Evolutionary conservation across 2,888 invertebrate genomes (phyloP), one percentile per base, ranked within the genome.

Genomic region (Ornithoptera alexandrae): DNA sequence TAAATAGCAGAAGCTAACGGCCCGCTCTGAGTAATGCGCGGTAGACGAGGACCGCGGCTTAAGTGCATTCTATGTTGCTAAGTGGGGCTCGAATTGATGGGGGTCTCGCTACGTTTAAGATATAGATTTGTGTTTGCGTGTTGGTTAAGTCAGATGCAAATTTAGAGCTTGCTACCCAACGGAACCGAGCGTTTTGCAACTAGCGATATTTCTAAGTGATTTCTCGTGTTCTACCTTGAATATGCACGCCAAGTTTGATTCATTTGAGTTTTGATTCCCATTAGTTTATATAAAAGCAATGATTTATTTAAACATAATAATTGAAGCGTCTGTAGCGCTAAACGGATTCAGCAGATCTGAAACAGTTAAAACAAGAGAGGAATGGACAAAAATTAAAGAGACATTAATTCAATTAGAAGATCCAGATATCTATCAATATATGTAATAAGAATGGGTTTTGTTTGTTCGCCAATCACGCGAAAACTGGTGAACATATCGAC

Each of bases 61-160:
- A 70, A 70, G 70, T 67, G 69, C 71, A 71, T 73, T 75, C 74
- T 71, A 71, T 66, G 70, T 63, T 70, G 74, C 74, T 75, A 78
- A 78, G 74, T 74, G 75, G 73, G 70, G 64, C 42, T 69, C 71
- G 66, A 76, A 77, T 78, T 75, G 77, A 79, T 78, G 75, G 72
- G 63, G 72, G 74, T 73, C 71, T 73, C 67, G 57, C 42, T 62
- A 67, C 64, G 64, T 69, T 72, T 72, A 65, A 72, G 71, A 72
- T 72, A 72, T 65, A 65, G 68, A 68, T 65, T 64, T 70, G 70
- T 70, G 70, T 66, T 70, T 59, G 70, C 70, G 70, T 70, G 70
- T 70, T 60, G 66, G 69, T 50, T 62, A 57, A 63, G 62, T 63
- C 56, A 56, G 63, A 70, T 70, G 70, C 70, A 70, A 70, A 70